These are phyloP conservation scores for Bufo bufo DNA, from an alignment of 2,113 vertebrate species.

Conservation along the genomic window DNA sequence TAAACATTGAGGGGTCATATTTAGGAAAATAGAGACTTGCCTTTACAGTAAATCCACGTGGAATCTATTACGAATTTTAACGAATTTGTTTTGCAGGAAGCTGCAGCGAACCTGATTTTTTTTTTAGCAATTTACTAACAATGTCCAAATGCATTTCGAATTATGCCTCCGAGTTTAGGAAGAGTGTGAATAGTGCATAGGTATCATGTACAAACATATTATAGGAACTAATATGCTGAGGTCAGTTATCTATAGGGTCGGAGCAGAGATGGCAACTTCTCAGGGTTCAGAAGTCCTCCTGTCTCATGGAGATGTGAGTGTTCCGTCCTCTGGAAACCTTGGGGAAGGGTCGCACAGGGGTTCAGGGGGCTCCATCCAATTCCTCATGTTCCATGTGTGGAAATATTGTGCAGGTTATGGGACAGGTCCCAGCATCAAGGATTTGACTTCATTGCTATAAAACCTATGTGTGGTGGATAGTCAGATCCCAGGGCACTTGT, in stretches of 20 bases:
- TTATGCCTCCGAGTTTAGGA: neutral
- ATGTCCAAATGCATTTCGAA: too few relatives aligned
- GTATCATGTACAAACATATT: neutral
- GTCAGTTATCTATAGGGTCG: neutral
- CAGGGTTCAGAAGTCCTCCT: slow-evolving; percentile 81
- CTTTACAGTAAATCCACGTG: neutral
- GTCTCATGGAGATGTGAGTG: slow-evolving; percentile 94
- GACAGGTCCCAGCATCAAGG: neutral
- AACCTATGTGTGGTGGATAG: neutral
- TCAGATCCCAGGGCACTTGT: slow-evolving; percentile 65
- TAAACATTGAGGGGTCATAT: slow-evolving; percentile 6
- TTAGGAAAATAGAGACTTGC: neutral
- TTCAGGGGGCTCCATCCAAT: slow-evolving; percentile 89
- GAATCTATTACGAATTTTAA: neutral
- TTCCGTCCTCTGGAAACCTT: slow-evolving; percentile 99
- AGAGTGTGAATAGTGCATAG: neutral
- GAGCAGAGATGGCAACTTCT: too few relatives aligned
- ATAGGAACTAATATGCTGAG: neutral
- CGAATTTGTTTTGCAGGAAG: neutral
- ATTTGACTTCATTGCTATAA: neutral
- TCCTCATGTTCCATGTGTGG: neutral
- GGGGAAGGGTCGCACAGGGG: slow-evolving; percentile 97
- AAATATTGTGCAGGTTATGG: neutral
- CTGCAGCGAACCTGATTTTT: neutral
- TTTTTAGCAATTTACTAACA: neutral